Base-by-base conservation (phyloP, 1,140 invertebrate species). In the Euschistus heros region DNA sequence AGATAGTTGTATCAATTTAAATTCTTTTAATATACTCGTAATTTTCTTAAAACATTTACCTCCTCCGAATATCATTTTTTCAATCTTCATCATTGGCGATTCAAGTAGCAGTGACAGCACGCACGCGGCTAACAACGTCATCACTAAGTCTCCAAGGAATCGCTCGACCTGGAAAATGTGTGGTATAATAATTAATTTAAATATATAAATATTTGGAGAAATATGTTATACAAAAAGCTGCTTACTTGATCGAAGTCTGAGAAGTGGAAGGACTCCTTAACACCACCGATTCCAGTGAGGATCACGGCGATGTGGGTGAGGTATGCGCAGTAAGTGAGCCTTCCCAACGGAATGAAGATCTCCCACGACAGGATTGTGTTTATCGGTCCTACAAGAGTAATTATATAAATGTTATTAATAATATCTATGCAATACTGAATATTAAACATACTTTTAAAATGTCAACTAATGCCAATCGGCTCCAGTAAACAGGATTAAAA, bases 271-370 rank as follows among this genome's bases (percentile, higher is more conserved):
- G 69, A 42, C 14, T 54, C 8, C 26, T 68, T 47, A 17, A 66
- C 59, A 17, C 57, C 61, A 6, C 66, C 69, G 7, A 70, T 17
- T 20, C 57, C 60, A 37, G 59, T 47, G 14, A 71, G 26, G 6
- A 69, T 68, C 5, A 74, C 46, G 0, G 70, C 63, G 0, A 71
- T 50, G 57, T 84, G 82, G 3, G 81, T 72, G 5, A 86, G 72
- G 70, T 84, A 85, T 20, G 80, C 76, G 60, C 76, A 74, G 70
- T 83, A 85, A 4, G 81, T 80, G 20, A 85, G 70, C 55, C 80
- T 73, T 46, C 79, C 78, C 0, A 85, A 68, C 0, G 81, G 80
- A 27, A 79, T 71, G 44, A 82, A 80, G 0, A 74, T 70, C 30
- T 74, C 75, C 75, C 77, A 79, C 0, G 81, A 82, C 42, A 86